Base-by-base conservation (phyloP, 1,140 invertebrate species). In the Drosophila leontia region DNA sequence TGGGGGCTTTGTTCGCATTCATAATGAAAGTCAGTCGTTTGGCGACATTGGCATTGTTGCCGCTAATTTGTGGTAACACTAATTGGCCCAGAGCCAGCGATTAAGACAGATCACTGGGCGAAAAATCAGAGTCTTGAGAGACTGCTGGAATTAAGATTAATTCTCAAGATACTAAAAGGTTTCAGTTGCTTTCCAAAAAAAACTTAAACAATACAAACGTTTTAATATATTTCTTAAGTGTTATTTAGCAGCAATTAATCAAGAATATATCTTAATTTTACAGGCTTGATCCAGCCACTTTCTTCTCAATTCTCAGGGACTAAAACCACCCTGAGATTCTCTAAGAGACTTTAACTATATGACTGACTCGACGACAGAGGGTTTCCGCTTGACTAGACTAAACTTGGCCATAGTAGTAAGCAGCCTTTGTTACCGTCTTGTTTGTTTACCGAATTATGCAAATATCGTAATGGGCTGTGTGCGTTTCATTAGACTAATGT, bases 401-500 rank as follows among this genome's bases (percentile, higher is more conserved):
- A 47, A 26, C 53, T 55, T 23, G 35, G 35, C 15, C n/a, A 12
- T 41, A 58, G 19, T 15, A 39, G 26, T 29, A 29, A 29, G 26
- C 26, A 29, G 32, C 17, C 37, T 35, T 60, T 44, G 44, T 37
- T 50, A 42, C 13, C 19, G 17, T 37, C 32, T 34, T 51, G 70
- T 65, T 87, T 65, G 70, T 69, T 76, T 58, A 76, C 64, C 65
- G 74, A 80, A 80, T 82, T 86, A 63, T 65, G 70, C 51, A 86
- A 53, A 64, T 81, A 78, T 47, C 61, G 56, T 47, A 78, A 47
- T 62, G 68, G 39, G 42, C 39, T 85, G 80, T 87, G 63, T 86
- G 56, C 70, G 72, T 78, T 88, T 88, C 82, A 88, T 88, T 88
- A 88, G 69, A 60, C 59, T 88, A 88, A 88, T 88, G 85, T 59